Percentiles rank a stretch among this genome's conserved stretches.
Evolutionary conservation across 1,140 invertebrate species (phyloP).

Genomic region (Augochlora pura): DNA sequence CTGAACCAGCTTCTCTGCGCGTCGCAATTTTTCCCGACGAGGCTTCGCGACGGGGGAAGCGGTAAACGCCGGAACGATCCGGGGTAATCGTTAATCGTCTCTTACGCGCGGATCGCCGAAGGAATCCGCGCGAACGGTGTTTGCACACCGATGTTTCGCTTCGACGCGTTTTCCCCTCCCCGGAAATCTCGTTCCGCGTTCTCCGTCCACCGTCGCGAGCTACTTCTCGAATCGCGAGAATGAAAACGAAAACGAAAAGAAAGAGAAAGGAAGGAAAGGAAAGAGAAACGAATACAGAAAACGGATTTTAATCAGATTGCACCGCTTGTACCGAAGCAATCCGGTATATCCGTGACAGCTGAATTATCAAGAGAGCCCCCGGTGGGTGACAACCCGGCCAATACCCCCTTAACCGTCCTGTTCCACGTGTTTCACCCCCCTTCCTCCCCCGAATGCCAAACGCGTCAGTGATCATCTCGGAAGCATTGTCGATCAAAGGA

Average conservation of each 20-base stretch:
- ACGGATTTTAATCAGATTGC: constrained; percentile 53
- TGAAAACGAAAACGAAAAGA: no score
- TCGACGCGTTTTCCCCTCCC: no score
- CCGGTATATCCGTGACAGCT: constrained; percentile 59
- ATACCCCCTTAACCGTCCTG: constrained; percentile 65
- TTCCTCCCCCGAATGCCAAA: constrained; percentile 78
- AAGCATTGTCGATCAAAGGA: constrained; percentile 69
- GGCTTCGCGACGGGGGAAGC: constrained; percentile 37
- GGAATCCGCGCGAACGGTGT: no score
- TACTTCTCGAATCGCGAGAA: no score
- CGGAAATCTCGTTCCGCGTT: no score
- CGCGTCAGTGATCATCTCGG: constrained; percentile 70
- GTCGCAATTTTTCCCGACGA: constrained; percentile 11
- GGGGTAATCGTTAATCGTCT: not conserved
- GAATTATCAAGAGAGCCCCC: constrained; percentile 64
- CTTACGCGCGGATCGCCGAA: no score
- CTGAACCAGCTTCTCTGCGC: constrained; percentile 14
- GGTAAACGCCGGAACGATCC: not conserved
- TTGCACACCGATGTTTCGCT: no score
- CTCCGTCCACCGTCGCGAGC: no score
- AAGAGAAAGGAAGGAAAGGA: not conserved
- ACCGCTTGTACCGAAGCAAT: constrained; percentile 41
- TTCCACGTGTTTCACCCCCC: constrained; percentile 77
- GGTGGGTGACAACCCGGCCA: constrained; percentile 62
- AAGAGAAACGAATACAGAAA: not conserved